Conservation (phyloP, 2,888 invertebrate genomes). For the Sarcophaga variegata region DNA sequence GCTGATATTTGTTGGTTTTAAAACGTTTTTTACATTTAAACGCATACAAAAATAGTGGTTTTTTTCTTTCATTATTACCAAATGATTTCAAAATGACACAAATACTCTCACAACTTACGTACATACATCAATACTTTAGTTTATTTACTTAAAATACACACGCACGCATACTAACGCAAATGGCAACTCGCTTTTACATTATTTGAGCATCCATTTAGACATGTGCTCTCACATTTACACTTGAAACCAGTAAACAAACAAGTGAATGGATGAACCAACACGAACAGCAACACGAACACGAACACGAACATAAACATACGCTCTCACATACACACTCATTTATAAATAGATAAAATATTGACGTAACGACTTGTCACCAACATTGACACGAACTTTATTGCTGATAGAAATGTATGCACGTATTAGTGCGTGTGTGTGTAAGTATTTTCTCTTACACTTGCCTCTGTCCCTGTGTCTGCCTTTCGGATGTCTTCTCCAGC, state of each 20-base stretch:
- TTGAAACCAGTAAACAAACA: neutral
- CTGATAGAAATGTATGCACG: constrained; percentile 24
- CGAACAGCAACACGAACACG: neutral
- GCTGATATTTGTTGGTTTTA: neutral
- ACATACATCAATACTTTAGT: neutral
- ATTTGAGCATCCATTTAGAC: neutral
- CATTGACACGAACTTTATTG: constrained; percentile 53
- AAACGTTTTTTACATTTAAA: neutral
- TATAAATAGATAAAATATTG: constrained; percentile 57
- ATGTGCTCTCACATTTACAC: constrained; percentile 3
- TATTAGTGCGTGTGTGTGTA: constrained; percentile 22
- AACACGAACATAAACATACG: neutral
- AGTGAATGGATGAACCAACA: neutral
- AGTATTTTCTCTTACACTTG: constrained; percentile 13
- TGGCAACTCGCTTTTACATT: neutral
- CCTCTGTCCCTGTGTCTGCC: neutral
- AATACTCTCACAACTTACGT: neutral
- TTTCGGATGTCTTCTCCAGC: neutral
- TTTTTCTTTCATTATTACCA: constrained; percentile 38
- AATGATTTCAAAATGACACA: constrained; percentile 50
- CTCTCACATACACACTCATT: neutral
- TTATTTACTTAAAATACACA: neutral
- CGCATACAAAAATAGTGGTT: constrained; percentile 24
- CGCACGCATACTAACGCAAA: neutral
- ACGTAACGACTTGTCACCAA: constrained; percentile 57